phyloP scores from a whole-genome alignment of 2,888 invertebrate genomes.

The Calameuta pallipes region DNA sequence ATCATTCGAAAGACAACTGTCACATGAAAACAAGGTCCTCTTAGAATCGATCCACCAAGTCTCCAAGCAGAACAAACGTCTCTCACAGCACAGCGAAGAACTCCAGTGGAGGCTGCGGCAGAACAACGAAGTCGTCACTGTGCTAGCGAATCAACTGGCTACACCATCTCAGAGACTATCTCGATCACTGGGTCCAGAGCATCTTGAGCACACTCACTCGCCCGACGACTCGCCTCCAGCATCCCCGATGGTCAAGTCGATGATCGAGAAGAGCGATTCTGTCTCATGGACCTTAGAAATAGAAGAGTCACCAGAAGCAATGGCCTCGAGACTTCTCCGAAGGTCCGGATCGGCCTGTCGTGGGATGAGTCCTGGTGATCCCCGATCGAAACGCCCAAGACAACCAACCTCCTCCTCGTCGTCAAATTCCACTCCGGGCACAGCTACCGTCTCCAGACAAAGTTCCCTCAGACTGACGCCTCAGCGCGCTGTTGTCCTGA shows the following conservation, averaged over 20 bases:
- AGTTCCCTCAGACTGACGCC: constrained; percentile 51
- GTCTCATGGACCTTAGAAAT: constrained; percentile 89
- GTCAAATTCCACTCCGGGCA: constrained; percentile 55
- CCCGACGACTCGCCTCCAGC: constrained; percentile 69
- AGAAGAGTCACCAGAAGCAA: constrained; percentile 78
- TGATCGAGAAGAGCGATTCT: constrained; percentile 87
- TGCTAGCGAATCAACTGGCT: constrained; percentile 55
- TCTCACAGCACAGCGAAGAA: constrained; percentile 88
- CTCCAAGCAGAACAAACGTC: constrained; percentile 80
- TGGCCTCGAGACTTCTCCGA: constrained; percentile 77
- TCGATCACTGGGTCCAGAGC: not conserved
- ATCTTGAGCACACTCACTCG: constrained; percentile 1
- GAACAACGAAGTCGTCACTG: constrained; percentile 77
- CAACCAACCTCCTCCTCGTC: constrained; percentile 70
- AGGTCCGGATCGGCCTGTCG: constrained; percentile 68
- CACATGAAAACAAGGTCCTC: constrained; percentile 78
- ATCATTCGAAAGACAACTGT: constrained; percentile 78
- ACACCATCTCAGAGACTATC: constrained; percentile 42
- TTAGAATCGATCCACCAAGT: constrained; percentile 81
- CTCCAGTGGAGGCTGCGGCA: constrained; percentile 87
- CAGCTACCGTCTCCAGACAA: constrained; percentile 47
- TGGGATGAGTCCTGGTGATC: constrained; percentile 38
- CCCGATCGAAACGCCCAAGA: constrained; percentile 57
- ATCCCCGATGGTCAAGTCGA: constrained; percentile 83
- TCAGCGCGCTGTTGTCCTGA: constrained; percentile 32